Conservation (phyloP, 2,113 vertebrate genomes). For the Neofelis nebulosa region DNA sequence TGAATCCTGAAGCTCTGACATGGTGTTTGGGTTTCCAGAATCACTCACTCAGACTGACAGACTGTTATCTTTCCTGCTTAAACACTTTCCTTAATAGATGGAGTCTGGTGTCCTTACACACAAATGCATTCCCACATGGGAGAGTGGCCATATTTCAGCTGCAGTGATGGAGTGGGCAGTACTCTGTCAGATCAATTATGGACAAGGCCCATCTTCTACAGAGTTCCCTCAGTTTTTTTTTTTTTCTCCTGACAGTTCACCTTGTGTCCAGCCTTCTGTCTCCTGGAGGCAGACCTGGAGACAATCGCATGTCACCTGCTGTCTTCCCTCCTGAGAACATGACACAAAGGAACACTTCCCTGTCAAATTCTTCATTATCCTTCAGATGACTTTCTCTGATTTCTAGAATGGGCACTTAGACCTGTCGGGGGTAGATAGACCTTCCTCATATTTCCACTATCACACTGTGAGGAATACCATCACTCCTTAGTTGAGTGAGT, state of each 20-base stretch:
- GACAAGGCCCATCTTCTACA: slow-evolving; percentile 82
- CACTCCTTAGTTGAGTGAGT: neutral
- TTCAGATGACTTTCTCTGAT: slow-evolving; percentile 49
- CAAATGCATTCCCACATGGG: slow-evolving; percentile 75
- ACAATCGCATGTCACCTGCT: slow-evolving; percentile 76
- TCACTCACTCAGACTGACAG: slow-evolving; percentile 76
- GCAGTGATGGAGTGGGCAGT: slow-evolving; percentile 80
- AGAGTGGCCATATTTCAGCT: slow-evolving; percentile 80
- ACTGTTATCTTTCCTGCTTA: slow-evolving; percentile 72
- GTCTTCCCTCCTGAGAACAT: slow-evolving; percentile 42
- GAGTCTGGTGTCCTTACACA: slow-evolving; percentile 77
- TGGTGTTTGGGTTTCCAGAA: slow-evolving; percentile 54
- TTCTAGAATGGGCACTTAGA: slow-evolving; percentile 32
- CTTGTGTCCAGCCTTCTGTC: slow-evolving; percentile 85
- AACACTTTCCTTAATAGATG: slow-evolving; percentile 78
- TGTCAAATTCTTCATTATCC: neutral
- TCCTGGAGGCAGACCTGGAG: slow-evolving; percentile 79
- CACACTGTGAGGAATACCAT: accelerated
- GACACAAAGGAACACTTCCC: slow-evolving; percentile 71
- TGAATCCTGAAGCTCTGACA: neutral
- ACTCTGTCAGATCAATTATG: slow-evolving; percentile 88
- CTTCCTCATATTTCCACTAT: neutral
- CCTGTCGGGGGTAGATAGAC: neutral
- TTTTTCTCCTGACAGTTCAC: slow-evolving; percentile 76
- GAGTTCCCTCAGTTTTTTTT: neutral